These are phyloP conservation scores for Propsilocerus akamusi DNA, from an alignment of 1,140 invertebrate species.

Conservation along the genomic window DNA sequence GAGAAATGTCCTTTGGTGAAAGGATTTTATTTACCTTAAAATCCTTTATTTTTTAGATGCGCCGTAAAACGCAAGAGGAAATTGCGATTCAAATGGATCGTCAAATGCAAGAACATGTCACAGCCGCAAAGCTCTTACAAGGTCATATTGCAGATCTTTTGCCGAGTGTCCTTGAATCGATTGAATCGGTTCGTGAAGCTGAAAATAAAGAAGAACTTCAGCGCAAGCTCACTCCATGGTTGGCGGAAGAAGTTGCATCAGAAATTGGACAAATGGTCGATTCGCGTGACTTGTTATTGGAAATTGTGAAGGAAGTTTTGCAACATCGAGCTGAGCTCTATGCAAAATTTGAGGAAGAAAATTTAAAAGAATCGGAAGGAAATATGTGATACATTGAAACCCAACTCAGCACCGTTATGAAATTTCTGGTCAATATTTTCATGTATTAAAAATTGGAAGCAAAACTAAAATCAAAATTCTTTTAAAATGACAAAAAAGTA, in stretches of 20 bases:
- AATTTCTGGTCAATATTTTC: not conserved
- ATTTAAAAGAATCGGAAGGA: slow-evolving; percentile 11
- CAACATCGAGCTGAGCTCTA: slow-evolving; percentile 45
- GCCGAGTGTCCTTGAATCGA: slow-evolving; percentile 59
- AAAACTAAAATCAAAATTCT: too few relatives aligned
- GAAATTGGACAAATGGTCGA: slow-evolving; percentile 62
- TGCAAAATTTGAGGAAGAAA: slow-evolving; percentile 25
- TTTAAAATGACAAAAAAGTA: too few relatives aligned
- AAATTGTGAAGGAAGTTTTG: slow-evolving; percentile 54
- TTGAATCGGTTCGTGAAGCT: slow-evolving; percentile 26
- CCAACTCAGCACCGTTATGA: not conserved
- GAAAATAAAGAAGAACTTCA: slow-evolving; percentile 37
- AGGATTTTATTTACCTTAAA: not conserved
- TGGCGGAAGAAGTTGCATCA: slow-evolving; percentile 58
- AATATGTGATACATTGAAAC: slow-evolving; percentile 7
- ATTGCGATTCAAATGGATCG: slow-evolving; percentile 18
- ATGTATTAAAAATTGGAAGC: too few relatives aligned
- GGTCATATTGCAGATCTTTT: slow-evolving; percentile 69
- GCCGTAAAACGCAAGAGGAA: slow-evolving; percentile 17
- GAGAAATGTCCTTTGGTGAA: slow-evolving; percentile 2
- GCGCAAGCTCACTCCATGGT: slow-evolving; percentile 73
- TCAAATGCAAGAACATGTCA: slow-evolving; percentile 47
- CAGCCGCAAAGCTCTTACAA: slow-evolving; percentile 59
- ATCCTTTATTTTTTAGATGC: not conserved
- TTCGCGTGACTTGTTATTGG: slow-evolving; percentile 58